Conservation (phyloP, 2,113 vertebrate genomes). For the Puntigrus tetrazona region DNA sequence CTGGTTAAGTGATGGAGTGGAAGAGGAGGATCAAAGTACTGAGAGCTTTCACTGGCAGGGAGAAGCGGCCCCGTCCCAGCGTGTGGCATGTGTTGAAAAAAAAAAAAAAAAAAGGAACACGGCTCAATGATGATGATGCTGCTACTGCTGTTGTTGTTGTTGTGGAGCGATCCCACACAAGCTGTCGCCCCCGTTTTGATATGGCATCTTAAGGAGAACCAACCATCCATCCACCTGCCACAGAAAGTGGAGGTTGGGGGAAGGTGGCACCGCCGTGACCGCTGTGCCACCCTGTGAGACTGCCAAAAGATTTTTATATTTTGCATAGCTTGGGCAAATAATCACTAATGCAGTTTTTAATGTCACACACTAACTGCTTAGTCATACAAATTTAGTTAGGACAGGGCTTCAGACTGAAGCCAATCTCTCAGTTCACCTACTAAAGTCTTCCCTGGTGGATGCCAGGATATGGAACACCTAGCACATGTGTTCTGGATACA, state of each 20-base stretch:
- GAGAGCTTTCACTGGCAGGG: constrained; percentile 60
- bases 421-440: not conserved
- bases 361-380: constrained; percentile 33
- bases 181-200: constrained; percentile 55
- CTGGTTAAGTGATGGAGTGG: constrained; percentile 60
- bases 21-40: constrained; percentile 66
- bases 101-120: constrained; percentile 51
- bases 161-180: constrained; percentile 55
- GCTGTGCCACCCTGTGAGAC: constrained; percentile 49
- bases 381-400: not conserved
- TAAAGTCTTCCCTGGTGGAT: not conserved
- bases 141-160: constrained; percentile 46
- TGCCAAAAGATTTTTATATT: constrained; percentile 67
- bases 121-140: constrained; percentile 41
- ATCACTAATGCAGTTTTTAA: constrained; percentile 57
- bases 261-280: constrained; percentile 24
- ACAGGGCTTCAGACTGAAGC: not conserved
- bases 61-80: constrained; percentile 58
- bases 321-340: constrained; percentile 49
- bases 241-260: not conserved
- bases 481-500: not conserved
- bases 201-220: constrained; percentile 19
- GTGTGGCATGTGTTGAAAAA: constrained; percentile 52
- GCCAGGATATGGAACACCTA: not conserved
- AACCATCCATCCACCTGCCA: constrained; percentile 33